These are phyloP conservation scores for Acanthoscelides obtectus DNA, from an alignment of 2,888 invertebrate species.

Conservation along the genomic window DNA sequence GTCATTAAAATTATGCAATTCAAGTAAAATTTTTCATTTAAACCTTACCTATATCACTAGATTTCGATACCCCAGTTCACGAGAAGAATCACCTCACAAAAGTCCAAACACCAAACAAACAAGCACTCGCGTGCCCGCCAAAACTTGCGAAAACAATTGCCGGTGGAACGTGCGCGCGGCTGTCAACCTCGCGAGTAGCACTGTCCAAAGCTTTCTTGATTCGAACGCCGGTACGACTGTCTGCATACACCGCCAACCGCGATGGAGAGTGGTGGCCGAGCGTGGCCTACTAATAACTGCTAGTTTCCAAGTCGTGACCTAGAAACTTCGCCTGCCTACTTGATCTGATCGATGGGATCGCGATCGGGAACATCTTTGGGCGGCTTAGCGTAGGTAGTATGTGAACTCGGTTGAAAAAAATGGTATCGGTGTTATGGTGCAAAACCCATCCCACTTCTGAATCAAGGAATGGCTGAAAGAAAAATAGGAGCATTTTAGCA, in stretches of 20 bases:
- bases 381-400: not conserved
- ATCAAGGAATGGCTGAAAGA: no score
- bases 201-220: not conserved
- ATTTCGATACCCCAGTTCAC: not conserved
- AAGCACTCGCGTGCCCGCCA: not conserved
- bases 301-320: not conserved
- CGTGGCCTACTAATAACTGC: not conserved
- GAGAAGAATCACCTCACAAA: not conserved
- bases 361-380: not conserved
- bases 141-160: not conserved
- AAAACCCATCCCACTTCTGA: no score
- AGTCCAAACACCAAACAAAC: not conserved
- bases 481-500: no score
- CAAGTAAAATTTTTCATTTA: no score
- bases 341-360: not conserved
- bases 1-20: no score
- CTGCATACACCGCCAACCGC: not conserved
- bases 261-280: not conserved
- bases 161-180: not conserved
- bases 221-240: not conserved
- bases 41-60: not conserved
- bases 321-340: not conserved
- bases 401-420: no score
- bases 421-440: no score
- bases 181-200: not conserved